Percentiles rank a stretch among this genome's conserved stretches.
These are phyloP conservation scores for Allobates femoralis DNA, from an alignment of 2,797 vertebrate genomes.

Conservation along the genomic window DNA sequence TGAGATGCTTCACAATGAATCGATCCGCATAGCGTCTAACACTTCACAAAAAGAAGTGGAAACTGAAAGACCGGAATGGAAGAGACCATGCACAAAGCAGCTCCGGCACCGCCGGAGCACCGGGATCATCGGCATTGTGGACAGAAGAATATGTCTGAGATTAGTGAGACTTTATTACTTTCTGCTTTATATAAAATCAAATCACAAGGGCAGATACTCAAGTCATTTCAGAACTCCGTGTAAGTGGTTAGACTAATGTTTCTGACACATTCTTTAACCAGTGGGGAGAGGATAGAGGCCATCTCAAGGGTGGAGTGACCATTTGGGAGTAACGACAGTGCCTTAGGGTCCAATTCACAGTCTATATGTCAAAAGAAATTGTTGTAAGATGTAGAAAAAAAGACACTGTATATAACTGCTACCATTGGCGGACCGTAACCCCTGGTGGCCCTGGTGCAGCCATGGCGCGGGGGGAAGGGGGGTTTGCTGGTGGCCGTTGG, in stretches of 20 bases:
- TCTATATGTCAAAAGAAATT: too few relatives aligned
- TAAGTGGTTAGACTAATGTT: not conserved
- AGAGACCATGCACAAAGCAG: not conserved
- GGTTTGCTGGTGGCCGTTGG: too few relatives aligned
- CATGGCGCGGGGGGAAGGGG: too few relatives aligned
- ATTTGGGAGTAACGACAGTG: not conserved
- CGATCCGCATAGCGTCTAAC: not conserved
- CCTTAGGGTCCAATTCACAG: not conserved
- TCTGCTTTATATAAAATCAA: not conserved
- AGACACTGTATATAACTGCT: too few relatives aligned
- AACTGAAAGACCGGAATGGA: not conserved
- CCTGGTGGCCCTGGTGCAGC: too few relatives aligned
- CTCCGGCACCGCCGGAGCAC: not conserved
- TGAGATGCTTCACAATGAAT: not conserved
- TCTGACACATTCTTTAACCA: too few relatives aligned
- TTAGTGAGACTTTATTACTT: not conserved
- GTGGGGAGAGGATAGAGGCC: too few relatives aligned
- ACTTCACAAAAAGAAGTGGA: not conserved
- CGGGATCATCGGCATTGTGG: not conserved
- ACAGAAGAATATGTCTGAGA: not conserved
- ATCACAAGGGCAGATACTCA: not conserved
- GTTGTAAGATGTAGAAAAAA: too few relatives aligned
- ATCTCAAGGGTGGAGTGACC: too few relatives aligned
- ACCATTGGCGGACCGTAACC: too few relatives aligned
- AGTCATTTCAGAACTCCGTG: not conserved